phyloP scores from a whole-genome alignment of 2,113 vertebrate species.

The Hucho hucho region DNA sequence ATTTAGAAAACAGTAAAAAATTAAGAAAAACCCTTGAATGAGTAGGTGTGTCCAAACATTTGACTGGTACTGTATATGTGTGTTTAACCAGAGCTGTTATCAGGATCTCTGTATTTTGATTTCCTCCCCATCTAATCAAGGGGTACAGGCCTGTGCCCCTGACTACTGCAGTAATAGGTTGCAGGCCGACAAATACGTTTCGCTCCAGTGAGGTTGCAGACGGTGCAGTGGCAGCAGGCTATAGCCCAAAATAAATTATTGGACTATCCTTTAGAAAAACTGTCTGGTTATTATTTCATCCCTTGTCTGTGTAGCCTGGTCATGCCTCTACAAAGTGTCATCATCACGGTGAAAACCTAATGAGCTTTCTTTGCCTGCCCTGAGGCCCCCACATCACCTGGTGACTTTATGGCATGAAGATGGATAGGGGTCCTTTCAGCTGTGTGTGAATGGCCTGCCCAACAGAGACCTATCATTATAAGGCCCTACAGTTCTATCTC shows the following conservation, averaged over 20 bases:
- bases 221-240: neutral
- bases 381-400: too few relatives aligned
- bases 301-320: too few relatives aligned
- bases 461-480: neutral
- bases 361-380: too few relatives aligned
- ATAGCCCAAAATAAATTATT: neutral
- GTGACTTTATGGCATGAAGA: neutral
- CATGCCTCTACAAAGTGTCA: too few relatives aligned
- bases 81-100: slow-evolving; percentile 8
- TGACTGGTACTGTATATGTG: too few relatives aligned
- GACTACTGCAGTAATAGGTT: too few relatives aligned
- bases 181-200: slow-evolving; percentile 38
- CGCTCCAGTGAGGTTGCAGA: slow-evolving; percentile 30
- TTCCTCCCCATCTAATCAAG: neutral
- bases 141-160: too few relatives aligned
- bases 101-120: neutral
- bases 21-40: too few relatives aligned
- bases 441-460: neutral
- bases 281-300: too few relatives aligned
- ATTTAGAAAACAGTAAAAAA: too few relatives aligned
- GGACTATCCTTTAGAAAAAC: neutral
- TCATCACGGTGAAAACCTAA: too few relatives aligned
- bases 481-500: neutral
- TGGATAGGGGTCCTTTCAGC: neutral
- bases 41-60: too few relatives aligned